Base-by-base conservation (phyloP, 23 tunicate genomes). In the Oikopleura dioica region DNA sequence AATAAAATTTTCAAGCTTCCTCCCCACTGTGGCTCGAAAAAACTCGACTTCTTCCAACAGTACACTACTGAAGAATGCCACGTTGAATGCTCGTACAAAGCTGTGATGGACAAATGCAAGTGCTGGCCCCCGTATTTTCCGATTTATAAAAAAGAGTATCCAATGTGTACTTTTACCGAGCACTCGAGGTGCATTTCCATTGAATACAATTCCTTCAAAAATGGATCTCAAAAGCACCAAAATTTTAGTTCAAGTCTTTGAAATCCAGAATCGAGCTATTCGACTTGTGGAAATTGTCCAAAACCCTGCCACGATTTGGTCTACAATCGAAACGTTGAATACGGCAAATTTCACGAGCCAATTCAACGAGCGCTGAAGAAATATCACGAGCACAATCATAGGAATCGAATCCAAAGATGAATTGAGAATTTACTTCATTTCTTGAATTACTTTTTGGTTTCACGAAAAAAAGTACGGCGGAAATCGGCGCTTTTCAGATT, bases 111-210 rank as follows among this genome's bases (percentile, higher is more conserved):
- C 72, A 31, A 23, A 16, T 63, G 72, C 26, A 5, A 63, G 26
- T 63, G 72, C 33, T 63, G 72, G 72, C 72, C 72, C 2, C 72
- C 72, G 16, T 63, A 63, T 28, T 63, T 63, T 63, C 72, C 72
- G 72, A 24, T 2, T 23, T 63, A n/a, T n/a, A n/a, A n/a, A n/a
- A 63, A 63, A 31, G 26, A 63, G 16, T 63, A 63, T 28, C 2
- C 72, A 63, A 63, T 63, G 72, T 63, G 72, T 28, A 63, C 72
- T 12, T 63, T 63, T 63, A 12, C 72, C 16, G 26, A 28, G 29
- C 72, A 63, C 26, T 23, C 72, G 2, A 23, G 33, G 2, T 63
- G 72, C 72, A 63, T 63, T 63, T 63, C 72, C 16, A 24, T 4
- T 12, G 26, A 63, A 31, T 44, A 44, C 55, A 44, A n/a, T n/a